Evolutionary conservation across 2,113 vertebrate species (phyloP), one percentile per base, ranked within the genome.

Genomic region (Ranitomeya variabilis): DNA sequence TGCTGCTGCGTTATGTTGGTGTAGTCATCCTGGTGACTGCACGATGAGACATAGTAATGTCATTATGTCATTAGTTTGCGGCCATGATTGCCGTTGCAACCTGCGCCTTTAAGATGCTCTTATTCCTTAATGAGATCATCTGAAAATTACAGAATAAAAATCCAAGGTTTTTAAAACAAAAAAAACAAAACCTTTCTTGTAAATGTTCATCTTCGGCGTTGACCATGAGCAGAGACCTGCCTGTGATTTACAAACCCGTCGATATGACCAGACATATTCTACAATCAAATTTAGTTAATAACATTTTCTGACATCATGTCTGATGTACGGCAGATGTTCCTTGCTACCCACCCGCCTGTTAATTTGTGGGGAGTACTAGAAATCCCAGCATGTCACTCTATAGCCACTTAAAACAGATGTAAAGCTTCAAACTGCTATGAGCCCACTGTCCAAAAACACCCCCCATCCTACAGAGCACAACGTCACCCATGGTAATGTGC

Each of bases 281-380:
- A 76, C 73, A 76, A 76, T 76, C 45, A 2, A 76, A 52, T 76
- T 76, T 76, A 18, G 73, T 7, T 76, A 76, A 76, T 76, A 52
- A 76, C 5, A 76, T 76, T 76, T 16, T 51, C 73, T 76, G 73
- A 76, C 73, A 76, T 76, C 73, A 76, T 76, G 73, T 76, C 73
- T 76, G 73, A 21, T 76, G 73, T 14, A 76, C 37, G 16, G 37
- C 37, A 76, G 73, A 51, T 52, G 15, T 76, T 76, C 18, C 73
- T 51, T 7, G 31, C 62, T 4, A 5, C 26, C 69, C 66, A 8
- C 23, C 12, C 69, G 15, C 69, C 62, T 52, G 1, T 74, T 1
- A 18, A 9, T 78, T 51, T 13, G 21, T 78, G 5, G 19, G 21
- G 77, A 21, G 51, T 7, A 57, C 77, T 79, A 79, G 19, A 57